Evolutionary conservation across 2,797 vertebrate species (phyloP), one percentile per base, ranked within the genome.

Genomic region (Sardinella longiceps): DNA sequence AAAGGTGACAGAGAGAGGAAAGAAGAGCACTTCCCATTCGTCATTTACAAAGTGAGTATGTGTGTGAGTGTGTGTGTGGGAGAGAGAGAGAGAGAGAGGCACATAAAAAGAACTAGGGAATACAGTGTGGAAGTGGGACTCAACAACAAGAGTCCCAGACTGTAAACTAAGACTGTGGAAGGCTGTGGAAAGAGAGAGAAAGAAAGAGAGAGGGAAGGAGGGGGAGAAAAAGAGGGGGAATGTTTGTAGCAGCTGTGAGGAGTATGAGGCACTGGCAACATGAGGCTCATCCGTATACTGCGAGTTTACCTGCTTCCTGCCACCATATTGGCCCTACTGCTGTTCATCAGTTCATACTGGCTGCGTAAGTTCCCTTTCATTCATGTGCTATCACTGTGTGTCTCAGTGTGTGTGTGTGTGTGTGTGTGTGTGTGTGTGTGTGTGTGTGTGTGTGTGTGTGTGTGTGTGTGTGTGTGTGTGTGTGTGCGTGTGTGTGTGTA

Each of bases 271-370:
- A 9, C 12, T 28, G 83, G 86, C 39, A 82, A 30, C 84, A 94
- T 93, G 91, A 82, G 88, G 80, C 45, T 84, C 82, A 85, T 18
- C 14, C 50, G 14, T 2, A 14, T 0, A 37, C 83, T 86, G 53
- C 84, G 70, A 58, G 88, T 87, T 0, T 90, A 50, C 88, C 87
- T 94, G 50, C 85, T 93, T 20, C 70, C 70, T 81, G 87, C 87
- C 0, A 51, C 48, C 14, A 51, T 51, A 15, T 50, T 94, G 88
- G 87, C 90, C 82, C 10, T 48, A 51, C 74, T 94, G 77, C 84
- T 95, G 84, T 90, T 95, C 87, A 0, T 93, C 88, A 92, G 90
- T 85, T 92, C 91, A 45, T 70, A 88, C 58, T 93, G 93, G 93
- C 90, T 48, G 2, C 9, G 15, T 14, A 50, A 14, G 15, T 14